These are phyloP conservation scores for Melanotaenia boesemani DNA, from an alignment of 2,797 vertebrate genomes.

Conservation along the genomic window DNA sequence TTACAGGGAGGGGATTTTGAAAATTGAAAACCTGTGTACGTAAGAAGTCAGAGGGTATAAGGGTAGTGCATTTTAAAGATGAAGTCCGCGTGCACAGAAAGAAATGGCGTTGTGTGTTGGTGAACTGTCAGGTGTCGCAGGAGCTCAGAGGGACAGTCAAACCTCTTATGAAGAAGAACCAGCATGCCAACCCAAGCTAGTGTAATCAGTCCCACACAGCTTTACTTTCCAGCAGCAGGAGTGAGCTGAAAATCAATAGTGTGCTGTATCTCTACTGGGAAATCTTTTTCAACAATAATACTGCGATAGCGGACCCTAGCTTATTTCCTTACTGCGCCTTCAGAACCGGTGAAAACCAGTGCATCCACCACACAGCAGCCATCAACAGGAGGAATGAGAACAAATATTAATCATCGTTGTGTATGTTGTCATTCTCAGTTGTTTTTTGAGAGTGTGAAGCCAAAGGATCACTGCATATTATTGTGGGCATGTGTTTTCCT, in stretches of 20 bases:
- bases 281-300: constrained; percentile 40
- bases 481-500: constrained; percentile 58
- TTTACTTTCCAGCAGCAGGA: constrained; percentile 8
- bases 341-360: background rate
- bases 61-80: constrained; percentile 6
- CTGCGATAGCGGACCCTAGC: constrained; percentile 9
- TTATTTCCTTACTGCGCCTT: constrained; percentile 5
- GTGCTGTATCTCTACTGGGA: constrained; percentile 22
- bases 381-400: constrained; percentile 22
- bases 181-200: constrained; percentile 13
- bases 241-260: constrained; percentile 45
- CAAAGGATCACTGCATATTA: constrained; percentile 64
- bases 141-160: constrained; percentile 1
- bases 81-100: background rate
- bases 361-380: constrained; percentile 33
- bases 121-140: constrained; percentile 8
- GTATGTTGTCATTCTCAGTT: constrained; percentile 32
- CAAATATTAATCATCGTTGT: constrained; percentile 22
- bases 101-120: constrained; percentile 3
- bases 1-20: constrained; percentile 41
- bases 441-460: constrained; percentile 37
- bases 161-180: constrained; percentile 14
- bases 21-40: constrained; percentile 67
- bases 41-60: constrained; percentile 6
- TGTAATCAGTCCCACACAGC: constrained; percentile 32